Conservation (phyloP, 2,888 invertebrate genomes). For the Caenorhabditis plicata region DNA sequence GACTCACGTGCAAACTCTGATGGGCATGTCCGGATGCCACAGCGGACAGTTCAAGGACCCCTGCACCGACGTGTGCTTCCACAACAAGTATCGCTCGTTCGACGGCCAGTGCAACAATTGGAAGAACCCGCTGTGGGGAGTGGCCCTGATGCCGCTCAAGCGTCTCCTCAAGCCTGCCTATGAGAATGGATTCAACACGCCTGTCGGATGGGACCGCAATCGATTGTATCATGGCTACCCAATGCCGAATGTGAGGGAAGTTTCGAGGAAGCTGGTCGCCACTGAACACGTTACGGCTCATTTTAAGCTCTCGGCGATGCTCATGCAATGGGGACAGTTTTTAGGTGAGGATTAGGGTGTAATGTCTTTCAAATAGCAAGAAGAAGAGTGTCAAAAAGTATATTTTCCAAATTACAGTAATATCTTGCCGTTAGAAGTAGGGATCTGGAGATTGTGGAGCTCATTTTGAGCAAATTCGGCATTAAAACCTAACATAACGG, state of each 20-base stretch:
- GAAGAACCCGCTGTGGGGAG: constrained; percentile 84
- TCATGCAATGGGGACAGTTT: constrained; percentile 99
- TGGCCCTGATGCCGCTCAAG: constrained; percentile 65
- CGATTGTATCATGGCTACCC: constrained; percentile 80
- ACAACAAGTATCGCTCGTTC: constrained; percentile 80
- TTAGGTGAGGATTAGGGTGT: constrained; percentile 67
- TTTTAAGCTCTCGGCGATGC: constrained; percentile 83
- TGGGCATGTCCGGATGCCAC: constrained; percentile 79
- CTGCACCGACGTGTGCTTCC: constrained; percentile 81
- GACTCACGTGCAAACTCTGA: constrained; percentile 81
- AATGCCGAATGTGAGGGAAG: constrained; percentile 60
- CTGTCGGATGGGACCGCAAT: constrained; percentile 87
- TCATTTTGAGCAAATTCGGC: no score
- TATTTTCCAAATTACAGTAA: no score
- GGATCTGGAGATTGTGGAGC: no score
- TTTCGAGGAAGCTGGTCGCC: constrained; percentile 83
- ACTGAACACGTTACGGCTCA: constrained; percentile 78
- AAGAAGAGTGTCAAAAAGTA: no score
- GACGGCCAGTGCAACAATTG: constrained; percentile 97
- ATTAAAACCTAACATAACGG: no score
- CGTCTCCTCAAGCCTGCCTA: constrained; percentile 84
- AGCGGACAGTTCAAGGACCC: constrained; percentile 54
- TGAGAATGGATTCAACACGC: constrained; percentile 88
- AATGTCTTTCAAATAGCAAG: not conserved
- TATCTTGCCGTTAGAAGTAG: no score